phyloP scores from a whole-genome alignment of 2,888 invertebrate genomes.

The Muscina levida region DNA sequence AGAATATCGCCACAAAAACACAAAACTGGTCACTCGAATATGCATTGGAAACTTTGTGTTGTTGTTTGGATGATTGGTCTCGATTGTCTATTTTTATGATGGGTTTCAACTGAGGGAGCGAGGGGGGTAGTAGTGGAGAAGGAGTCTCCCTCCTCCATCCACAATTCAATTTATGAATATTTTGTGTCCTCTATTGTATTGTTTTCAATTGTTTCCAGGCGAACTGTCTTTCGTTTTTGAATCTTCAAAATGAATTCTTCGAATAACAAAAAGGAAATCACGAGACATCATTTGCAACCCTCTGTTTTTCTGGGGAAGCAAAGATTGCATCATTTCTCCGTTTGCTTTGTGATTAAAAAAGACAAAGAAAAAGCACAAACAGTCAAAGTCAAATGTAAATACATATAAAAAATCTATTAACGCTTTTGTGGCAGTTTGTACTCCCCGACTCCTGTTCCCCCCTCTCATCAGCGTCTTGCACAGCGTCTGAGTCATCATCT shows the following conservation, averaged over 20 bases:
- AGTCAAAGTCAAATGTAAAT: conserved; percentile 37
- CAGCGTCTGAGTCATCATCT: conserved; percentile 60
- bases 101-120: background rate
- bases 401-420: conserved; percentile 62
- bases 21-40: background rate
- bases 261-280: background rate
- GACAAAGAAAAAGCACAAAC: conserved; percentile 30
- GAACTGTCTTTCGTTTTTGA: background rate
- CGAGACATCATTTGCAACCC: conserved; percentile 15
- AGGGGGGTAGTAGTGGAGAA: background rate
- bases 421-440: conserved; percentile 15
- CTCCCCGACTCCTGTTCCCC: conserved; percentile 18
- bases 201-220: conserved; percentile 17
- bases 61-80: background rate
- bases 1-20: too few relatives aligned
- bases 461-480: conserved; percentile 2
- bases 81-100: conserved; percentile 15
- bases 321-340: conserved; percentile 61
- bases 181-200: background rate
- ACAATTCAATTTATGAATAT: conserved; percentile 34
- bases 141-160: background rate
- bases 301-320: conserved; percentile 35
- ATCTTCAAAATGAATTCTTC: background rate
- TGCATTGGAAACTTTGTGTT: background rate
- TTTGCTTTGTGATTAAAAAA: background rate